Evolutionary conservation across 1,140 invertebrate genomes (phyloP).

Genomic region (Drosophila tani): DNA sequence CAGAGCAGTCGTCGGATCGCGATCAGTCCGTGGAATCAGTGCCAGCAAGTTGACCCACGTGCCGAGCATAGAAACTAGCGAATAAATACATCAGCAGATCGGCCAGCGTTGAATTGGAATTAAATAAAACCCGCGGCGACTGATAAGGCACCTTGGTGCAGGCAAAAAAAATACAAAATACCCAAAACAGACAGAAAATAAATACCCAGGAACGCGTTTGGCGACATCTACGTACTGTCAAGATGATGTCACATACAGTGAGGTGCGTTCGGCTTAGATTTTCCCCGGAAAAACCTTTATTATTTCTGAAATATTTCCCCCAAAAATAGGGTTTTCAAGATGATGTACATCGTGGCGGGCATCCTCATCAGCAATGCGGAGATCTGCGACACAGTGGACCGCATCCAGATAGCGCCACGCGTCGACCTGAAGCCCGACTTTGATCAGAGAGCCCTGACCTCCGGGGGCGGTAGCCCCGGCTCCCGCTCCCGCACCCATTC

Average conservation of each 20-base stretch:
- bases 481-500: slow-evolving; percentile 37
- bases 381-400: slow-evolving; percentile 80
- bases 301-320: background rate
- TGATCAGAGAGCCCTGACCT: slow-evolving; percentile 26
- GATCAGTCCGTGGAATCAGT: slow-evolving; percentile 19
- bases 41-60: slow-evolving; percentile 26
- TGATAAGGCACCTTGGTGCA: slow-evolving; percentile 37
- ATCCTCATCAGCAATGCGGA: slow-evolving; percentile 82
- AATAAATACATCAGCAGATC: slow-evolving; percentile 49
- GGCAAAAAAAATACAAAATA: slow-evolving; percentile 18
- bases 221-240: slow-evolving; percentile 13
- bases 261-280: slow-evolving; percentile 57
- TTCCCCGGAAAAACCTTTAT: background rate
- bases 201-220: slow-evolving; percentile 9
- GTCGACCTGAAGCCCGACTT: slow-evolving; percentile 70
- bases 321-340: slow-evolving; percentile 69
- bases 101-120: slow-evolving; percentile 14
- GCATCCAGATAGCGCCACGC: slow-evolving; percentile 82
- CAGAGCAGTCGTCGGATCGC: slow-evolving; percentile 35
- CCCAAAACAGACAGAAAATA: slow-evolving; percentile 9
- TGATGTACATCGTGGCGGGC: slow-evolving; percentile 82
- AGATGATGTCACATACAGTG: slow-evolving; percentile 82
- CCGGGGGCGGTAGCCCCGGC: slow-evolving; percentile 5
- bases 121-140: slow-evolving; percentile 35
- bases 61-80: slow-evolving; percentile 53